Conservation (phyloP, 1,140 invertebrate genomes). For the Oedothorax gibbosus region DNA sequence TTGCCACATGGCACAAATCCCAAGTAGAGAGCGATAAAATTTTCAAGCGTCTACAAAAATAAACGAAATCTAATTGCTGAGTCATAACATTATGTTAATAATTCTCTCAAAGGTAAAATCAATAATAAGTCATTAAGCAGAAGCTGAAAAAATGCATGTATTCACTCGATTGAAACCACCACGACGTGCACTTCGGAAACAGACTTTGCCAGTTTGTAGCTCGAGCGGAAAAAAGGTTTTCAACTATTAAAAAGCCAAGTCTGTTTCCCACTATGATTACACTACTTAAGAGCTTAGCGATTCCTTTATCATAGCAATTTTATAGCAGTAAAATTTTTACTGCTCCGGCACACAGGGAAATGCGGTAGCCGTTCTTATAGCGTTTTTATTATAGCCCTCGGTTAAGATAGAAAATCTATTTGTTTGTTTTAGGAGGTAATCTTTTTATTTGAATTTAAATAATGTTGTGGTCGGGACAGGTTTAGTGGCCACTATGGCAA, state of each 20-base stretch:
- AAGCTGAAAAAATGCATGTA: conserved; percentile 4
- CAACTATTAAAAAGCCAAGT: conserved; percentile 41
- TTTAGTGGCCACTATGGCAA: neutral
- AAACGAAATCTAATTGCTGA: conserved; percentile 49
- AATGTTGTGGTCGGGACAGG: neutral
- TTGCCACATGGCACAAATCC: conserved; percentile 2
- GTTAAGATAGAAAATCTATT: conserved; percentile 10
- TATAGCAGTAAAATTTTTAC: conserved; percentile 57
- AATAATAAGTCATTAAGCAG: conserved; percentile 54
- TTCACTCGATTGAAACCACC: neutral
- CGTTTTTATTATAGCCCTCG: conserved; percentile 29
- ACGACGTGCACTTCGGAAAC: no score
- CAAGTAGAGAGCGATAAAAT: conserved; percentile 39
- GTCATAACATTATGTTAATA: conserved; percentile 54
- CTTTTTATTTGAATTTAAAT: conserved; percentile 40
- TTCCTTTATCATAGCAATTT: conserved; percentile 54
- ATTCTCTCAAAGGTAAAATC: conserved; percentile 55
- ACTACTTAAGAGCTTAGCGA: conserved; percentile 52
- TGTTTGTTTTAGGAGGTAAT: conserved; percentile 38
- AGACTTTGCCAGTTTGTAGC: conserved; percentile 17
- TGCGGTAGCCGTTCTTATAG: conserved; percentile 25
- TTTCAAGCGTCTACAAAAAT: conserved; percentile 39
- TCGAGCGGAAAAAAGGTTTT: conserved; percentile 25
- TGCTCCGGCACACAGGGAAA: conserved; percentile 21
- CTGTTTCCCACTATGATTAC: conserved; percentile 48